Evolutionary conservation across 2,888 invertebrate species (phyloP), one percentile per base, ranked within the genome.

Genomic region (Hetaerina titia): DNA sequence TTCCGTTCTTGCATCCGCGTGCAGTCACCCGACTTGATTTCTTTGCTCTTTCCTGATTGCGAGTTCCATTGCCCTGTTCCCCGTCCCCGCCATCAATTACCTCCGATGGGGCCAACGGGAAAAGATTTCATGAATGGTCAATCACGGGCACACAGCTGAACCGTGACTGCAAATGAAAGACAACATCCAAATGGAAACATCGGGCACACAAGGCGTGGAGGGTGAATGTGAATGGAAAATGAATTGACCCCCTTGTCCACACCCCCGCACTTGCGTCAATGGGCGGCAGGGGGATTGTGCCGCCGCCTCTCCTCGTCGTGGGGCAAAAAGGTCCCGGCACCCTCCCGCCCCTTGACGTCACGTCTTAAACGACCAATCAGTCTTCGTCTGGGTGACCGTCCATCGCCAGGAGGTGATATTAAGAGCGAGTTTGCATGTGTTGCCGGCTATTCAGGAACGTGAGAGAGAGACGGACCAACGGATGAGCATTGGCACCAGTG

Each of bases 331-430:
- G 45, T 45, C 31, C 31, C 25, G 25, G 11, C 31, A 15, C 13
- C 60, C 60, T 17, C 11, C 17, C 2, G 11, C 60, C 60, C 17
- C 31, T 81, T 81, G 81, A 81, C 81, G 81, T 81, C 81, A 81
- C 81, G 81, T 31, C 81, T 81, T 81, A 81, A 81, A 81, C 31
- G 81, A 31, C 81, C 81, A 81, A 81, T 31, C 81, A 81, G 81
- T 31, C 25, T 15, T 22, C 81, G 81, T 31, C 81, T 31, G 81
- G 31, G 81, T 69, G 69, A 22, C 69, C 69, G 69, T 13, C 81
- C 81, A 81, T 81, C 81, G 15, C 11, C 81, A 4, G n/a, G 81
- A 81, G 81, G 31, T 13, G 31, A 81, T 31, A 81, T 31, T 81
- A 31, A 81, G 74, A 81, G 81, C 81, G 13, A 22, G 81, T 31